These are phyloP conservation scores for Callaeas wilsoni DNA, from an alignment of 2,113 vertebrate species.

Conservation along the genomic window DNA sequence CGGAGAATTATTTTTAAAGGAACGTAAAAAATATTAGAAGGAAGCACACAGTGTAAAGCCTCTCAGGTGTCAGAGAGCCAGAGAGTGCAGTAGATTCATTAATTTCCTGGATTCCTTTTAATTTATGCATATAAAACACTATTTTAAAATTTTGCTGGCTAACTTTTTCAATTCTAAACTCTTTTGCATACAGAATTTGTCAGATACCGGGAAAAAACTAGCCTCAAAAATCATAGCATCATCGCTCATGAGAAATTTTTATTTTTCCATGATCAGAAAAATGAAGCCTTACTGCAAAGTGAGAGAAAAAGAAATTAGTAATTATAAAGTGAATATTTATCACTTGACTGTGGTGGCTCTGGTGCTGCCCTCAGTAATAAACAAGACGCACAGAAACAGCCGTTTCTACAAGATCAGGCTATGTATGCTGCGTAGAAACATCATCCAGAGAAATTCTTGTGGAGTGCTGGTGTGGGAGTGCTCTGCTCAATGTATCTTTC, in stretches of 20 bases:
- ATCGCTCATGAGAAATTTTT: background rate
- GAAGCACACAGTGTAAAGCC: background rate
- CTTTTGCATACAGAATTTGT: background rate
- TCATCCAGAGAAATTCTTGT: background rate
- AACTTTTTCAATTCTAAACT: background rate
- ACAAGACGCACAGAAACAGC: background rate
- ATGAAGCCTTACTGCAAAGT: background rate
- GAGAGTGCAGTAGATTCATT: background rate
- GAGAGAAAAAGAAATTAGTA: background rate
- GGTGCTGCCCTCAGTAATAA: background rate
- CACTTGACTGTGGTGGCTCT: background rate
- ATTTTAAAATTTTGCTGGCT: background rate
- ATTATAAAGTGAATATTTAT: background rate
- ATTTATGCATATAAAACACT: background rate
- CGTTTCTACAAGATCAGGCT: background rate
- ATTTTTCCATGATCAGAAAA: background rate
- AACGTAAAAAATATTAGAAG: background rate
- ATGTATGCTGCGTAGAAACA: background rate
- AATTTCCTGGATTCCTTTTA: background rate
- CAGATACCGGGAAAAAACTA: background rate
- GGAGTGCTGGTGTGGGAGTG: background rate
- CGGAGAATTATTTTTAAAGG: background rate
- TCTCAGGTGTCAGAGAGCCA: background rate
- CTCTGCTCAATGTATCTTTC: background rate
- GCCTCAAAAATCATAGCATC: background rate